Conservation (phyloP, 2,888 invertebrate genomes). For the Chaetoderma sp. region DNA sequence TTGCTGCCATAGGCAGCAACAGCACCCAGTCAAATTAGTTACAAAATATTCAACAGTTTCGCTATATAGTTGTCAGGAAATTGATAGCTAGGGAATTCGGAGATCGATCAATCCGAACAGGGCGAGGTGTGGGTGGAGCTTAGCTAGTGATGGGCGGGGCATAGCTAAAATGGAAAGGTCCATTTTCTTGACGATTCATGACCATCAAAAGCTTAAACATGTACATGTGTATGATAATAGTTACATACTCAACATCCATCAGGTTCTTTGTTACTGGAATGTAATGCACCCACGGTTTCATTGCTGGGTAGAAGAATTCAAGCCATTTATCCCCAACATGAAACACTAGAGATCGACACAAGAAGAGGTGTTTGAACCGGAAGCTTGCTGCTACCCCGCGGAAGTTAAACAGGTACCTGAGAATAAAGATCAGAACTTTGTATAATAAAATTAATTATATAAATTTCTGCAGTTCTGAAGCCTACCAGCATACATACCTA, state of each 20-base stretch:
- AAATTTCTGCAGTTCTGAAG: not conserved
- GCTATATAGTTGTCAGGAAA: too few relatives aligned
- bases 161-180: too few relatives aligned
- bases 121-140: too few relatives aligned
- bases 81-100: too few relatives aligned
- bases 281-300: slow-evolving; percentile 97
- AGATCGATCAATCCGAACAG: too few relatives aligned
- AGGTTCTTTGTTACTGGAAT: slow-evolving; percentile 83
- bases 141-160: too few relatives aligned
- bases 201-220: not conserved
- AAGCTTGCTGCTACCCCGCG: slow-evolving; percentile 98
- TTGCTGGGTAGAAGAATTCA: slow-evolving; percentile 91
- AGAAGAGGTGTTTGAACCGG: slow-evolving; percentile 92
- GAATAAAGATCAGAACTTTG: slow-evolving; percentile 17
- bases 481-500: not conserved
- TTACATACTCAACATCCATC: slow-evolving; percentile 77
- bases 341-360: slow-evolving; percentile 92
- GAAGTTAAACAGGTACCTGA: slow-evolving; percentile 93
- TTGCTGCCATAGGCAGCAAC: too few relatives aligned
- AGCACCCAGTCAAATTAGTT: too few relatives aligned
- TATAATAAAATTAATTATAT: not conserved
- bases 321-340: slow-evolving; percentile 95
- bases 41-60: too few relatives aligned
- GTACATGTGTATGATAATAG: too few relatives aligned
- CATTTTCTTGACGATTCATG: too few relatives aligned